Evolutionary conservation across 1,140 invertebrate species (phyloP).

Genomic region (Camponotus floridanus): DNA sequence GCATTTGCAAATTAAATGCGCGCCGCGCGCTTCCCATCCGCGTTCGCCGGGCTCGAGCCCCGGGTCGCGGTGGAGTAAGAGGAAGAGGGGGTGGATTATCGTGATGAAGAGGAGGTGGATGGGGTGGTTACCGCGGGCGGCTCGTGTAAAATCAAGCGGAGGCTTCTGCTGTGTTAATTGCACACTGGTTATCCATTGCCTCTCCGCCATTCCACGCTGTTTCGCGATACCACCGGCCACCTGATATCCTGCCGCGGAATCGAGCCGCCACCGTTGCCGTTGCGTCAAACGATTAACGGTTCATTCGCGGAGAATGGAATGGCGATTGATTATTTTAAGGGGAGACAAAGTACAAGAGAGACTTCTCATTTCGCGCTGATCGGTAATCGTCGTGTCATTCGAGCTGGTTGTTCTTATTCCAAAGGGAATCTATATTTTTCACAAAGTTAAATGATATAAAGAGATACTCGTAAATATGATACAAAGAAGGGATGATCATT

Average conservation of each 20-base stretch:
- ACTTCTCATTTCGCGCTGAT: neutral
- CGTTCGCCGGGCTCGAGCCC: constrained; percentile 22
- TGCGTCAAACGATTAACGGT: constrained; percentile 61
- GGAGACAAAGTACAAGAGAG: constrained; percentile 6
- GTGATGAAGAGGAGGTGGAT: constrained; percentile 70
- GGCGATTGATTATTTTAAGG: constrained; percentile 39
- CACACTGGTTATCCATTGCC: constrained; percentile 79
- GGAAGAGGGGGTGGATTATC: constrained; percentile 71
- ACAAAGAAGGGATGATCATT: neutral
- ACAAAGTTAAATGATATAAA: neutral
- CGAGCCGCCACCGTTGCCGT: constrained; percentile 37
- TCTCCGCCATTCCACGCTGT: constrained; percentile 58
- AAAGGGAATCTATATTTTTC: neutral
- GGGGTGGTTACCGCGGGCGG: constrained; percentile 73
- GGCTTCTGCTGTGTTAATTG: constrained; percentile 81
- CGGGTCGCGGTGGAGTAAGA: constrained; percentile 6
- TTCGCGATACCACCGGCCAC: constrained; percentile 43
- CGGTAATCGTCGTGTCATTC: neutral
- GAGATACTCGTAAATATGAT: too few species aligned
- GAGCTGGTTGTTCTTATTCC: neutral
- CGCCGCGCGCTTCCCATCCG: constrained; percentile 63
- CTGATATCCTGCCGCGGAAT: constrained; percentile 44
- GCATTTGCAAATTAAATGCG: constrained; percentile 84
- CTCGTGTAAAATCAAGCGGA: constrained; percentile 81
- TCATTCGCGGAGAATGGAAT: constrained; percentile 55